Conservation (phyloP, 2,888 invertebrate genomes). For the Pseudococcus viburni region DNA sequence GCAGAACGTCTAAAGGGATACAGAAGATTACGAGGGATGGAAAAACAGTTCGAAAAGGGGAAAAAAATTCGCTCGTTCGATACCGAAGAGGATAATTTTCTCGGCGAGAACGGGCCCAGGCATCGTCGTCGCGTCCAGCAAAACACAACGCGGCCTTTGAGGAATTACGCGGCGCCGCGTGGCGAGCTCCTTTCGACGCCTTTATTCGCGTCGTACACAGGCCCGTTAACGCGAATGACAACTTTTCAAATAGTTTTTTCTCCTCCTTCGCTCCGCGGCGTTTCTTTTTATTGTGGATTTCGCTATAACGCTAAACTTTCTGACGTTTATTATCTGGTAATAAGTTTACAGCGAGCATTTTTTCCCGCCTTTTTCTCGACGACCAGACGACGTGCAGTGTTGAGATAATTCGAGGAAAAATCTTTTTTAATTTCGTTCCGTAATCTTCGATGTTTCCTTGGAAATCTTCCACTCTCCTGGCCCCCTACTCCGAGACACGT, state of each 20-base stretch:
- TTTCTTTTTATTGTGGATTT: neutral
- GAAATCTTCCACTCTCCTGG: neutral
- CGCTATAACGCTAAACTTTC: neutral
- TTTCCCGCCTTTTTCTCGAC: neutral
- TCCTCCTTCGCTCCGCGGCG: neutral
- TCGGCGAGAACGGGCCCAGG: neutral
- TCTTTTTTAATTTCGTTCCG: conserved; percentile 36
- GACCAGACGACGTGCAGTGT: conserved; percentile 27
- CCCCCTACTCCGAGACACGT: neutral
- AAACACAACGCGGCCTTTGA: neutral
- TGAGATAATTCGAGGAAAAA: conserved; percentile 40
- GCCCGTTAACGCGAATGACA: conserved; percentile 28
- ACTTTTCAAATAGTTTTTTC: neutral
- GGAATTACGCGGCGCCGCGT: neutral
- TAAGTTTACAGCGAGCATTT: conserved; percentile 30
- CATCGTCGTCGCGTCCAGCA: neutral
- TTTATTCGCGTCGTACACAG: neutral
- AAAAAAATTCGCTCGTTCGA: neutral
- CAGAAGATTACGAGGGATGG: no score
- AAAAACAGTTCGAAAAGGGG: neutral
- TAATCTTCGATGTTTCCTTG: conserved; percentile 34
- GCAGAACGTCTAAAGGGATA: no score
- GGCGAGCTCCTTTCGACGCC: neutral
- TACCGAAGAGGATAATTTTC: neutral
- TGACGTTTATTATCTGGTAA: conserved; percentile 47